These are phyloP conservation scores for Aphelenchoides fujianensis DNA, from an alignment of 1,140 invertebrate species.

Conservation along the genomic window DNA sequence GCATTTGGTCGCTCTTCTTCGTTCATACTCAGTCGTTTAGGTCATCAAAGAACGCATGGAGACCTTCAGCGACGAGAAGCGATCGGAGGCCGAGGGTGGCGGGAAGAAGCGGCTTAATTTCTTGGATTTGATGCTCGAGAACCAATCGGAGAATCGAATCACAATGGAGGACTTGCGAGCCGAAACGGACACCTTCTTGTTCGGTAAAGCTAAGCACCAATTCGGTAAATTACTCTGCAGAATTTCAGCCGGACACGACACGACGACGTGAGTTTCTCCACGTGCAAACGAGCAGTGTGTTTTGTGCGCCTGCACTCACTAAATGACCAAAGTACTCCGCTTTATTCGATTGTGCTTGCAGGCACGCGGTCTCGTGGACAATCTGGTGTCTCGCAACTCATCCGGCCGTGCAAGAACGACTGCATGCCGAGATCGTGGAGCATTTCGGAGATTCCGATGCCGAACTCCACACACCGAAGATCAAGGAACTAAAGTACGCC, in stretches of 20 bases:
- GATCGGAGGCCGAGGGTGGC: background rate
- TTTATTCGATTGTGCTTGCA: too few relatives aligned
- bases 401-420: constrained; percentile 31
- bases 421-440: constrained; percentile 33
- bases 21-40: too few relatives aligned
- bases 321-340: too few relatives aligned
- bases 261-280: too few relatives aligned
- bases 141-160: constrained; percentile 69
- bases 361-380: constrained; percentile 34
- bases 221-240: background rate
- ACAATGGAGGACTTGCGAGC: constrained; percentile 80
- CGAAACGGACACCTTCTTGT: constrained; percentile 87
- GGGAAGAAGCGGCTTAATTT: constrained; percentile 71
- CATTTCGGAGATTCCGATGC: constrained; percentile 26
- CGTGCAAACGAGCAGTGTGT: constrained; percentile 72
- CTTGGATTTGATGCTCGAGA: constrained; percentile 81
- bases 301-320: too few relatives aligned
- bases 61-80: background rate
- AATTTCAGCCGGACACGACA: constrained; percentile 11
- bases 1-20: too few relatives aligned
- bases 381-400: constrained; percentile 38
- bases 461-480: background rate
- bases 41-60: constrained; percentile 27
- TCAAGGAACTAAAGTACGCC: constrained; percentile 27
- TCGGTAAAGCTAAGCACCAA: constrained; percentile 69